Evolutionary conservation across 2,888 invertebrate species (phyloP), one percentile per base, ranked within the genome.

Genomic region (Oligia fasciuncula): DNA sequence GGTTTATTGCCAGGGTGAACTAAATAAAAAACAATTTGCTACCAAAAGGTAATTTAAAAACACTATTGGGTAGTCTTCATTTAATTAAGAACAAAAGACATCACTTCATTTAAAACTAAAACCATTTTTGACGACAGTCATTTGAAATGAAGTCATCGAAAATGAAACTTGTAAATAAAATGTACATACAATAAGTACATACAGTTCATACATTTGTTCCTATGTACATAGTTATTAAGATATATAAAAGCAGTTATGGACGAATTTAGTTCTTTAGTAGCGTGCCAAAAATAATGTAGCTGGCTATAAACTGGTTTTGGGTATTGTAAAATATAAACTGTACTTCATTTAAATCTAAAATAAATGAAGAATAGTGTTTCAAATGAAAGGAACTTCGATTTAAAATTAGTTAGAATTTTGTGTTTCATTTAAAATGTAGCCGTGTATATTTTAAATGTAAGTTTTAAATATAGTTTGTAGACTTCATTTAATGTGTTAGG

Each of bases 281-380:
- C 88, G 95, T 95, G 95, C 95, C 96, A 95, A 96, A 95, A 93
- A 93, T 92, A 89, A 89, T 90, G 80, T 93, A 94, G 91, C 92
- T 91, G 92, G 93, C 93, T 93, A 92, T 91, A 87, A 88, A 85
- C 80, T 85, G 92, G 92, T 93, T 91, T 91, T 91, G 91, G 93
- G 92, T 92, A 85, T 77, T 86, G 81, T 87, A 85, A 86, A 75
- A 75, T 82, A 83, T 72, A 70, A 88, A 82, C 73, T 85, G 63
- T 86, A 86, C 79, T 84, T 87, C 83, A 85, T 83, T 81, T 85
- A 78, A 78, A 60, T 78, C 73, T 75, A 78, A 74, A 83, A 71
- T 77, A 54, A 74, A 83, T 79, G 72, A 79, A 77, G 73, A 78
- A 81, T 73, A 74, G 71, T 77, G 51, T 82, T 88, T 81, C 62